Conservation (phyloP, 1,140 invertebrate species). For the Drosophila kanapiae region DNA sequence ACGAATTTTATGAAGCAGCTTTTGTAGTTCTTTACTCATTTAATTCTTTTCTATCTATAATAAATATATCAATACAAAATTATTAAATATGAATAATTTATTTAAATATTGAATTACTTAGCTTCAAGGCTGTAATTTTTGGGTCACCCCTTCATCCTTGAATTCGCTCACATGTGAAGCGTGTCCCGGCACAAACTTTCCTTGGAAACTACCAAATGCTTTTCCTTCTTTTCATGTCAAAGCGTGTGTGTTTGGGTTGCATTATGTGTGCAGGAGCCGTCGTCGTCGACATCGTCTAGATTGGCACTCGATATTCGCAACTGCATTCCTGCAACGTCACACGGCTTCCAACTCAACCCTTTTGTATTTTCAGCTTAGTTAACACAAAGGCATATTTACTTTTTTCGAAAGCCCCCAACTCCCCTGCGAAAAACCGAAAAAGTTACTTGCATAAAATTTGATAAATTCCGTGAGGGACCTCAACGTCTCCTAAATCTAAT, state of each 20-base stretch:
- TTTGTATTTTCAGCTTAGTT: constrained; percentile 75
- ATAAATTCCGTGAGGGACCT: constrained; percentile 61
- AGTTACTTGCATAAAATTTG: constrained; percentile 78
- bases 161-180: constrained; percentile 13
- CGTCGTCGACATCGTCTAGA: constrained; percentile 55
- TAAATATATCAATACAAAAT: too few species aligned
- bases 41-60: too few species aligned
- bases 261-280: constrained; percentile 47
- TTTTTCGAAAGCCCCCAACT: not conserved
- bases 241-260: constrained; percentile 26
- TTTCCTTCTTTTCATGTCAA: constrained; percentile 38
- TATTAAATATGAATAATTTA: not conserved
- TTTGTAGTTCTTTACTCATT: too few species aligned
- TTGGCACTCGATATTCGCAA: constrained; percentile 70
- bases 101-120: not conserved
- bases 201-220: constrained; percentile 38
- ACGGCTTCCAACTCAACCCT: constrained; percentile 8
- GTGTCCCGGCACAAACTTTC: constrained; percentile 35
- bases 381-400: constrained; percentile 82
- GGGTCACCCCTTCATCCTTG: not conserved
- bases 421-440: constrained; percentile 21
- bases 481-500: constrained; percentile 60
- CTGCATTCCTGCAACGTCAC: constrained; percentile 71
- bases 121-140: not conserved
- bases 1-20: too few species aligned